Conservation (phyloP, 2,113 vertebrate genomes). For the Melanocharis versteri region DNA sequence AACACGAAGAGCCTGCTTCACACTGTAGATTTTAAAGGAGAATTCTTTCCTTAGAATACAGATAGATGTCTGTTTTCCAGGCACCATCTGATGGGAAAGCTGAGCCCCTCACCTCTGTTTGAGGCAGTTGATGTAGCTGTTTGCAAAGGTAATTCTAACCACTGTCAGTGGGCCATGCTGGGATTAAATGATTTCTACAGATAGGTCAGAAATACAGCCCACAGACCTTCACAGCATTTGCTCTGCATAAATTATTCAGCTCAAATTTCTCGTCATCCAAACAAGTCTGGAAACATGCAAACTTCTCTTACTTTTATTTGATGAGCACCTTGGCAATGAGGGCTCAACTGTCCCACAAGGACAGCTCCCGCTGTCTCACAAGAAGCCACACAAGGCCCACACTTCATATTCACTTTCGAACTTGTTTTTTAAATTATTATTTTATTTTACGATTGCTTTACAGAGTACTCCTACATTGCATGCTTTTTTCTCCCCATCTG, state of each 20-base stretch:
- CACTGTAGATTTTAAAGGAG: not conserved
- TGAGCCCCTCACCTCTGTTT: not conserved
- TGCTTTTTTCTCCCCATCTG: conserved; percentile 76
- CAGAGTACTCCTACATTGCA: conserved; percentile 74
- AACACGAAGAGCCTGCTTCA: not conserved
- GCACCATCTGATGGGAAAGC: not conserved
- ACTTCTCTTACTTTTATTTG: not conserved
- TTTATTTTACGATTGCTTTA: conserved; percentile 45
- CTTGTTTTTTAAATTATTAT: not conserved
- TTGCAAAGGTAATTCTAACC: not conserved
- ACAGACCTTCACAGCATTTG: conserved; percentile 4
- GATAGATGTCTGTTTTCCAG: not conserved
- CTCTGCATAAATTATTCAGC: conserved; percentile 52
- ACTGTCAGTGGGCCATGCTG: not conserved
- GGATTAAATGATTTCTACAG: not conserved
- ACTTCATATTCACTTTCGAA: not conserved
- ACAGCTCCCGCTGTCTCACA: conserved; percentile 22
- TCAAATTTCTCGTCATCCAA: conserved; percentile 12
- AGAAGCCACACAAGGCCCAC: not conserved
- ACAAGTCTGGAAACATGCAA: conserved; percentile 25
- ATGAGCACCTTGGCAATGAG: conserved; percentile 40
- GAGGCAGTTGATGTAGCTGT: not conserved
- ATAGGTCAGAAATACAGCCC: not conserved
- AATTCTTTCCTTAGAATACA: not conserved
- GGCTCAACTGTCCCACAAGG: not conserved